Evolutionary conservation across 2,888 invertebrate genomes (phyloP).

Genomic region (Lottia scabra): DNA sequence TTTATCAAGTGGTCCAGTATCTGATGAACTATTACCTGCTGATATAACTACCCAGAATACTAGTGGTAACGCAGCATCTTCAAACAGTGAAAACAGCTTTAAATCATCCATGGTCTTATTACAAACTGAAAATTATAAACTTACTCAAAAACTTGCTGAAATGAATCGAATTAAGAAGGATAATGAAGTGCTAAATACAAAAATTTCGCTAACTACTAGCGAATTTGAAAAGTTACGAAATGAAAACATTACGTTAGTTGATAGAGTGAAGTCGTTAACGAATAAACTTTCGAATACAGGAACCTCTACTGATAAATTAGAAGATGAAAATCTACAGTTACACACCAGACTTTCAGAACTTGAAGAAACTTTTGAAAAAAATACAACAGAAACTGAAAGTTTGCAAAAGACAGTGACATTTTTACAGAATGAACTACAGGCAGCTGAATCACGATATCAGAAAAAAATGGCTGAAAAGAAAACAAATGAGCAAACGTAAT

Average conservation of each 20-base stretch:
- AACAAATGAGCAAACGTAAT: too few relatives aligned
- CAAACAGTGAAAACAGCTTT: too few relatives aligned
- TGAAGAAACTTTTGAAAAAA: constrained; percentile 46
- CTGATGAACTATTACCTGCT: not conserved
- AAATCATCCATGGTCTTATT: constrained; percentile 1
- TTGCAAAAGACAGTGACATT: constrained; percentile 49
- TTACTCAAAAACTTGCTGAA: not conserved
- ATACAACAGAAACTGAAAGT: constrained; percentile 51
- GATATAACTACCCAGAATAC: not conserved
- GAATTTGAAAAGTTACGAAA: not conserved
- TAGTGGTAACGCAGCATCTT: not conserved
- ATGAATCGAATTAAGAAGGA: not conserved
- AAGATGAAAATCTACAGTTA: constrained; percentile 45
- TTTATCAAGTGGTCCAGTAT: not conserved
- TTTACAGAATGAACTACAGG: constrained; percentile 56
- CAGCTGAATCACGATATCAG: constrained; percentile 40
- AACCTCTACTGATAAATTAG: constrained; percentile 22
- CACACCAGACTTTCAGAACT: constrained; percentile 40
- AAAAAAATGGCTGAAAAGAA: constrained; percentile 1
- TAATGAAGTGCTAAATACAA: not conserved
- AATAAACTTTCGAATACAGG: not conserved
- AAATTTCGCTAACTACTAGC: not conserved
- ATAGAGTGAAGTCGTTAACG: not conserved
- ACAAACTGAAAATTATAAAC: not conserved
- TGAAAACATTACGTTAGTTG: not conserved